Percentiles rank a stretch among this genome's conserved stretches.
Conservation (phyloP, 2,888 invertebrate species). For the Drosophila formosana region DNA sequence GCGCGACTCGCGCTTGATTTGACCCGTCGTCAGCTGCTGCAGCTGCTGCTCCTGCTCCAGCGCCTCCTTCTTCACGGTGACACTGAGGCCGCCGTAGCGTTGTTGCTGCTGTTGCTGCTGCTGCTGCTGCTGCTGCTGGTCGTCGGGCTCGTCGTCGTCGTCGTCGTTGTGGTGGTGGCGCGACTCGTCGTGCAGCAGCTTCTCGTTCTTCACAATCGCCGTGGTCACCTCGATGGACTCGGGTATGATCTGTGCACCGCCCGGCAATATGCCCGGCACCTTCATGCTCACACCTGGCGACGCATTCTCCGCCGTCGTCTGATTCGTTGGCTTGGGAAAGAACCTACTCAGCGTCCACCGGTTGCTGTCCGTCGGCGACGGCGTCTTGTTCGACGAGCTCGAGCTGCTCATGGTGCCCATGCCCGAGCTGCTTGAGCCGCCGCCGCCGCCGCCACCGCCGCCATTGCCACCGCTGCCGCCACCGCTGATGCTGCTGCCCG, state of each 20-base stretch:
- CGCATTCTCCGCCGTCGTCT: conserved; percentile 68
- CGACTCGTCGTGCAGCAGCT: conserved; percentile 67
- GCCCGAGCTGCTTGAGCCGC: conserved; percentile 50
- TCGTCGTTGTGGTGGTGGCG: conserved; percentile 57
- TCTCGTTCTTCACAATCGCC: conserved; percentile 83
- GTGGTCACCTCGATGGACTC: conserved; percentile 79
- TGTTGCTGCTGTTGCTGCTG: conserved; percentile 58
- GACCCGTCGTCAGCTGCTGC: conserved; percentile 73
- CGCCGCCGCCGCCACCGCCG: conserved; percentile 26
- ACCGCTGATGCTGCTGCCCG: conserved; percentile 1
- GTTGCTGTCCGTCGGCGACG: conserved; percentile 82
- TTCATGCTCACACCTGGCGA: conserved; percentile 79
- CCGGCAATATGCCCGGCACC: conserved; percentile 79
- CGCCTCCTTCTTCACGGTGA: conserved; percentile 82
- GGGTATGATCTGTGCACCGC: conserved; percentile 82
- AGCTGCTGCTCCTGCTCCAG: conserved; percentile 49
- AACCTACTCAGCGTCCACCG: conserved; percentile 82
- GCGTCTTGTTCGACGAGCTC: conserved; percentile 81
- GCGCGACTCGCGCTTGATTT: conserved; percentile 82
- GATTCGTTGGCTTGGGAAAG: conserved; percentile 76
- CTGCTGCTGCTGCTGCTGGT: conserved; percentile 48
- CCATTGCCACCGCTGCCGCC: conserved; percentile 9
- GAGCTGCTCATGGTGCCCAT: conserved; percentile 66
- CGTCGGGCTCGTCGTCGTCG: conserved; percentile 61
- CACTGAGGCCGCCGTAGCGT: conserved; percentile 71